Evolutionary conservation across 2,797 vertebrate genomes (phyloP).

Genomic region (Podargus strigoides): DNA sequence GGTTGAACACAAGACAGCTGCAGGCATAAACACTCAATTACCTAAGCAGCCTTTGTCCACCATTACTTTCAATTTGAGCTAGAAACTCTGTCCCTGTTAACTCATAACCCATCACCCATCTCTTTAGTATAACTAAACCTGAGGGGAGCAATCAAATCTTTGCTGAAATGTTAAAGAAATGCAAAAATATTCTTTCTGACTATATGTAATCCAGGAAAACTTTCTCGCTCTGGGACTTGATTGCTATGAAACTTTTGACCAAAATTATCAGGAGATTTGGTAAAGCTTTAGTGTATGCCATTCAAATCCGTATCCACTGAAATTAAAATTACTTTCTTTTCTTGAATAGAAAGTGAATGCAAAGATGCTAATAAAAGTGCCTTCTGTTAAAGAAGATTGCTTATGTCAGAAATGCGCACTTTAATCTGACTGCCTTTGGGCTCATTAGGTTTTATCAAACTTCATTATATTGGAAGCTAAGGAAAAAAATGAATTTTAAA

Average conservation of each 20-base stretch:
- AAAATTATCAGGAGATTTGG: slow-evolving; percentile 24
- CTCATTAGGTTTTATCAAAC: slow-evolving; percentile 41
- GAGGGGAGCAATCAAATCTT: slow-evolving; percentile 36
- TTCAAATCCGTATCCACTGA: slow-evolving; percentile 1
- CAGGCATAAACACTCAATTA: slow-evolving; percentile 52
- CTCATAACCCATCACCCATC: background rate
- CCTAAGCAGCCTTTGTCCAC: slow-evolving; percentile 6
- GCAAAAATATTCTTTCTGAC: background rate
- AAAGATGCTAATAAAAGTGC: slow-evolving; percentile 29
- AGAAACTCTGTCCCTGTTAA: slow-evolving; percentile 8
- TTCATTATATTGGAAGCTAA: background rate
- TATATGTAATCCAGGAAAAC: background rate
- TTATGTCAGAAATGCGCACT: slow-evolving; percentile 24
- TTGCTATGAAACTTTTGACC: background rate
- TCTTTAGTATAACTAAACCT: slow-evolving; percentile 38
- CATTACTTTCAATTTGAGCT: slow-evolving; percentile 44
- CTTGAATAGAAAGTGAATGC: background rate
- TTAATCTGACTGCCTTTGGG: slow-evolving; percentile 34
- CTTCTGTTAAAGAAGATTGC: slow-evolving; percentile 39
- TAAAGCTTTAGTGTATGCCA: background rate
- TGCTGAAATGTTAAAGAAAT: background rate
- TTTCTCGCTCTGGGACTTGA: background rate
- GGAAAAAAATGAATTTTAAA: background rate
- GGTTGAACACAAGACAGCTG: background rate
- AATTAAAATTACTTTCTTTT: slow-evolving; percentile 26